phyloP scores from a whole-genome alignment of 2,113 vertebrate species.

The Microcebus jonahi region DNA sequence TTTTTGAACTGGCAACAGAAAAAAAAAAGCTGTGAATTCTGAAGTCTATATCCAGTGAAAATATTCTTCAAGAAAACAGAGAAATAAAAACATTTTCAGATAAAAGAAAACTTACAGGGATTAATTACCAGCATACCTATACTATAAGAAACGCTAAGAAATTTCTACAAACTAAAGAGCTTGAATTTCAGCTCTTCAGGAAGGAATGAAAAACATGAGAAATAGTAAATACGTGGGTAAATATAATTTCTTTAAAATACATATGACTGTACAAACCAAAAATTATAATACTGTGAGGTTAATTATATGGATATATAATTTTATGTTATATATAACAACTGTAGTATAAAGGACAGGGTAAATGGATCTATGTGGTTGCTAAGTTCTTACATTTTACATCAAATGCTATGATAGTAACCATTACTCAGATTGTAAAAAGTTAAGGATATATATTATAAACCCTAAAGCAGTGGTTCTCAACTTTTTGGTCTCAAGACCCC shows the following conservation, averaged over 20 bases:
- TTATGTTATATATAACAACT: neutral
- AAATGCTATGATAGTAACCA: neutral
- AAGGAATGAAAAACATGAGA: slow-evolving; percentile 44
- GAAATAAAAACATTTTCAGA: slow-evolving; percentile 27
- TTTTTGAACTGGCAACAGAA: slow-evolving; percentile 19
- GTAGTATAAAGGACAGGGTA: neutral
- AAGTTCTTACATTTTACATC: slow-evolving; percentile 46
- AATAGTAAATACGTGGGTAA: slow-evolving; percentile 60
- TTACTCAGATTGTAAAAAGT: neutral
- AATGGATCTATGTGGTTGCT: neutral
- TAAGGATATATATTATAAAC: slow-evolving; percentile 41
- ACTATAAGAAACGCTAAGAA: slow-evolving; percentile 44
- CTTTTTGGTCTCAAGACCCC: neutral
- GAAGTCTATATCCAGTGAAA: neutral
- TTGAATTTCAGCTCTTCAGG: slow-evolving; percentile 55
- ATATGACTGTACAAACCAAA: slow-evolving; percentile 38
- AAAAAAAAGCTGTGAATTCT: slow-evolving; percentile 11
- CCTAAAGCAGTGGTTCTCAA: slow-evolving; percentile 31
- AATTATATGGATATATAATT: neutral
- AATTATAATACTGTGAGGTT: slow-evolving; percentile 34
- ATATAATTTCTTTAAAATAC: slow-evolving; percentile 63
- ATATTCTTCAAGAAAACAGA: slow-evolving; percentile 19
- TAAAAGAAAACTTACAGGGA: slow-evolving; percentile 29
- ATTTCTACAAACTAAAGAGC: slow-evolving; percentile 10
- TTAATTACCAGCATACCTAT: neutral